Base-by-base conservation (phyloP, 1,140 invertebrate species). In the Coptotermes formosanus region DNA sequence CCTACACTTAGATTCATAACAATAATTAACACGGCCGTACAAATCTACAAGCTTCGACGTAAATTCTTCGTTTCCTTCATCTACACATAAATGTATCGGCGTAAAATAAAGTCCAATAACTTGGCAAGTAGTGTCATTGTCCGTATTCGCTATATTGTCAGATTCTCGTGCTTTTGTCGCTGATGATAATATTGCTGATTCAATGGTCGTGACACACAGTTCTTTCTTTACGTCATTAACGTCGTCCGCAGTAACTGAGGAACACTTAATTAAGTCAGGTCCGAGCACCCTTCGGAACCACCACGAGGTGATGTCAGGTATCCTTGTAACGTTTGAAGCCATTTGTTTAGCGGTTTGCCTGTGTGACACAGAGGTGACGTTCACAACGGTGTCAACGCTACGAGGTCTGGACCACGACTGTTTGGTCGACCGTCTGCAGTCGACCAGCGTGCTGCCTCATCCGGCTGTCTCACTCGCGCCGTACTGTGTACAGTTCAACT, bases 41-140 rank as follows among this genome's bases (percentile, higher is more conserved):
- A 95, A 89, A 55, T 94, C 92, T 86, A 92, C 90, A 87, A 95
- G 90, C 88, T 94, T 93, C 85, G 93, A 91, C 23, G 93, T 93
- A 90, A 83, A 43, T 43, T 83, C 45, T 25, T 48, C 82, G 19
- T 83, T 83, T 25, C 38, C 82, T 3, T 83, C 82, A 23, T 83
- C 43, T 21, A 45, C 11, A 75, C 64, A 30, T 12, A 38, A 43
- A 21, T 25, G 25, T 23, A 83, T 25, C 1, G 82, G 82, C 23
- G 82, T 83, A 38, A 83, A 83, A 45, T 45, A 83, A 9, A 83
- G 38, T 43, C 43, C 82, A 23, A 83, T 48, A n/a, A 83, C 45
- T 38, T 44, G 43, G 23, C 38, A 48, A 48, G 38, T 25, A 3
- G 82, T 23, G 23, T 82, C 32, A 30, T 11, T 16, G 44, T 82